Evolutionary conservation across 1,140 invertebrate genomes (phyloP).

Genomic region (Pectinophora gossypiella): DNA sequence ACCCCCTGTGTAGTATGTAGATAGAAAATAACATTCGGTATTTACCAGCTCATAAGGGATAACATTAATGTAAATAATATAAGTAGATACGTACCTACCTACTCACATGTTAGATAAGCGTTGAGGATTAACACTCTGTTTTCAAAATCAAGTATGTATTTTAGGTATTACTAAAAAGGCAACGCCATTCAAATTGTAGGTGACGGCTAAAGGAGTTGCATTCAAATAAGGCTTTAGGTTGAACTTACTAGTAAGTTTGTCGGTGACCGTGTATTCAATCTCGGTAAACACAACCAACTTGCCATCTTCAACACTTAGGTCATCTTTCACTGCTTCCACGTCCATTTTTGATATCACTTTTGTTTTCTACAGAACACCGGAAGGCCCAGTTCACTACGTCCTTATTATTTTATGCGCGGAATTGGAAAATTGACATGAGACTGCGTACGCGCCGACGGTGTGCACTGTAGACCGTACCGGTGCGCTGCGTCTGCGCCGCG

Average conservation of each 20-base stretch:
- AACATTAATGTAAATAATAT: too few species aligned
- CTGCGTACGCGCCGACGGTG: neutral
- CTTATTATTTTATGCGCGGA: slow-evolving; percentile 12
- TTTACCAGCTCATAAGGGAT: too few species aligned
- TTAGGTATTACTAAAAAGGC: too few species aligned
- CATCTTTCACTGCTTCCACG: slow-evolving; percentile 40
- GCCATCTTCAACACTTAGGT: slow-evolving; percentile 42
- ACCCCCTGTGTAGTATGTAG: too few species aligned
- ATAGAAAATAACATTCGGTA: too few species aligned
- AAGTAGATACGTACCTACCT: too few species aligned
- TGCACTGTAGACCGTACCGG: neutral
- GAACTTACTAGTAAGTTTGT: slow-evolving; percentile 15
- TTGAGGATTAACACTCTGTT: too few species aligned
- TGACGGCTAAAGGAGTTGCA: too few species aligned
- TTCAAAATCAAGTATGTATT: too few species aligned
- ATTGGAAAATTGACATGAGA: slow-evolving; percentile 16
- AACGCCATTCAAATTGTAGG: too few species aligned
- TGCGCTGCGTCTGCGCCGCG: neutral
- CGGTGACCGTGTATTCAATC: slow-evolving; percentile 12
- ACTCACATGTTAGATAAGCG: too few species aligned
- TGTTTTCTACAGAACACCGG: neutral
- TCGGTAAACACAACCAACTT: slow-evolving; percentile 38
- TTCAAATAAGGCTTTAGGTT: too few species aligned
- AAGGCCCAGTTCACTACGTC: neutral
- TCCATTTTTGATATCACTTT: slow-evolving; percentile 32